phyloP scores from a whole-genome alignment of 2,888 invertebrate species.

The Coremacera marginata region DNA sequence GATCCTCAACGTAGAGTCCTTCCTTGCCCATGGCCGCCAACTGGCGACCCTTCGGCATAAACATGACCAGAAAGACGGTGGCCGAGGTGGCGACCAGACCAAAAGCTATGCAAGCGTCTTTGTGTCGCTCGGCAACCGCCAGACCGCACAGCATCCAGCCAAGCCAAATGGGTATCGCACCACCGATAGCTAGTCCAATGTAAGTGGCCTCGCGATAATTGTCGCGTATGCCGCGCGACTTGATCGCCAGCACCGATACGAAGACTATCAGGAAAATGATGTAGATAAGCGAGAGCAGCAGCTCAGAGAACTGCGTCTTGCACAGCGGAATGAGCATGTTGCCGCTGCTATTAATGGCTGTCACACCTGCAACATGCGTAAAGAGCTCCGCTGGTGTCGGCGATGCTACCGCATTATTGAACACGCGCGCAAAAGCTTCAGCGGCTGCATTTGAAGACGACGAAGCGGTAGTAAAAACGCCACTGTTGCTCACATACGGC shows the following conservation, averaged over 20 bases:
- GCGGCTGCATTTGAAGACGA: conserved; percentile 53
- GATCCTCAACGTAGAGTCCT: conserved; percentile 84
- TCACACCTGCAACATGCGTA: conserved; percentile 32
- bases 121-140: conserved; percentile 81
- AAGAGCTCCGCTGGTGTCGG: conserved; percentile 47
- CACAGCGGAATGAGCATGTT: conserved; percentile 71
- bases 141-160: conserved; percentile 88
- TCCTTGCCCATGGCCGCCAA: conserved; percentile 93
- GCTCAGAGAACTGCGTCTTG: conserved; percentile 78
- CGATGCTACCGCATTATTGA: conserved; percentile 52
- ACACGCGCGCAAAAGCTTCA: conserved; percentile 48
- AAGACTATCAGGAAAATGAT: conserved; percentile 87
- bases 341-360: conserved; percentile 58
- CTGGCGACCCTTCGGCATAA: conserved; percentile 92
- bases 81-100: conserved; percentile 88
- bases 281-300: conserved; percentile 84
- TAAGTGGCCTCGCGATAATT: conserved; percentile 94
- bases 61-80: conserved; percentile 92
- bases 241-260: conserved; percentile 86
- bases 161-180: conserved; percentile 88
- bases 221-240: conserved; percentile 89
- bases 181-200: conserved; percentile 89
- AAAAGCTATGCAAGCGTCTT: conserved; percentile 90
- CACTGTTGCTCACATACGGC: conserved; percentile 59
- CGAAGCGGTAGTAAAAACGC: conserved; percentile 58